Base-by-base conservation (phyloP, 1,140 invertebrate species). In the Colletes gigas region DNA sequence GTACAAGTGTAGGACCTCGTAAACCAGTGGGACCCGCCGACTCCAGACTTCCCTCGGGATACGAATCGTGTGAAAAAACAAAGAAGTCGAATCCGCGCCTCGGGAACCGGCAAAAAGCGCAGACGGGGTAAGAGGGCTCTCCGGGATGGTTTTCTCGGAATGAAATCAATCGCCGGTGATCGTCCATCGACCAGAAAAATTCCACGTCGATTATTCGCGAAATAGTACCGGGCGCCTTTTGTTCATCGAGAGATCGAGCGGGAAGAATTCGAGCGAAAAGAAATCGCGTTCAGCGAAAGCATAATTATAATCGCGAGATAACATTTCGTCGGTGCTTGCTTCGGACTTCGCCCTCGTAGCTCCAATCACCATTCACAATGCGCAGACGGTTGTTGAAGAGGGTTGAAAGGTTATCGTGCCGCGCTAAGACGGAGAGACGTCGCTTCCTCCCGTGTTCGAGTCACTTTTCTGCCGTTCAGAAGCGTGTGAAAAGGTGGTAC, bases 401-500 rank as follows among this genome's bases (percentile, higher is more conserved):
- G 83, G 84, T 85, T 80, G 84, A 75, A 85, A 85, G 83, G 84
- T 85, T 84, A 77, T 73, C 84, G 73, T 75, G 80, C 59, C 71
- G 73, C 72, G 72, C 71, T 67, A 57, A 68, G 71, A 75, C 67
- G 73, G 47, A 50, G 73, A 68, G 84, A 85, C 78, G 71, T 83
- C 82, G 84, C 82, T 85, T 86, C 74, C 78, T 85, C 62, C 72
- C 47, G 73, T 78, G 81, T 84, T 85, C 83, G 57, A 83, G 72
- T 85, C 83, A 41, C 60, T 80, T 76, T 81, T 72, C 85, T 85
- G 74, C 75, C 66, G 79, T 83, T 77, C 84, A 81, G 83, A 79
- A 89, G 84, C 79, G 85, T 86, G 87, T 87, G 88, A 89, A 89
- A 82, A 88, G 76, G 83, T 82, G 85, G 84, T 52, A 71, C 79